phyloP scores from a whole-genome alignment of 2,888 invertebrate genomes.

The Penaeus monodon region DNA sequence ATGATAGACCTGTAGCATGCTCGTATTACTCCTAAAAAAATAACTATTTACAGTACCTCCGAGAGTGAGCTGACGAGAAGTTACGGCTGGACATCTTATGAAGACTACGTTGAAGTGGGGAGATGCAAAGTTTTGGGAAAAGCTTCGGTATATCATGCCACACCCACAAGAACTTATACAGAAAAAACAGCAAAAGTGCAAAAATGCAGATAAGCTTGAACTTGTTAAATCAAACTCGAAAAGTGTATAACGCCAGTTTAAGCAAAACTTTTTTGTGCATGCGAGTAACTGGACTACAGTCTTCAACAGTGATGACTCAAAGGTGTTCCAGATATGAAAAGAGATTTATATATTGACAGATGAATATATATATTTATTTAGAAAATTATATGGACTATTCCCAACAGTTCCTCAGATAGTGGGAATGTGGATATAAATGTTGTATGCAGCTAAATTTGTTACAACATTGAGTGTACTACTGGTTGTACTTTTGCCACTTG shows the following conservation, averaged over 20 bases:
- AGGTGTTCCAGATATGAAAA: no score
- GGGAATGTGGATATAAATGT: no score
- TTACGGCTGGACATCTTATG: constrained; percentile 79
- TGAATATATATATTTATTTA: no score
- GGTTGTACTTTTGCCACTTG: no score
- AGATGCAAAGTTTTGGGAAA: constrained; percentile 86
- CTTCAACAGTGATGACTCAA: no score
- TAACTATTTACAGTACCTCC: constrained; percentile 37
- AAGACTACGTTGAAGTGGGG: constrained; percentile 87
- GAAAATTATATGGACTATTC: no score
- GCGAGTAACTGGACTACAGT: no score
- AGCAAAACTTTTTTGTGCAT: no score
- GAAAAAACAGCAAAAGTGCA: constrained; percentile 6
- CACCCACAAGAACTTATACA: constrained; percentile 69
- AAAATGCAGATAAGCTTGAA: constrained; percentile 27
- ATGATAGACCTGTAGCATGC: background rate
- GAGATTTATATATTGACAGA: no score
- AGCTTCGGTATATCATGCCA: constrained; percentile 81
- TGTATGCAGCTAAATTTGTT: no score
- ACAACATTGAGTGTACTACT: no score
- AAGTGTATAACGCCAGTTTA: background rate
- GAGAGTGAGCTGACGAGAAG: constrained; percentile 75
- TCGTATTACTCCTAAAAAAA: background rate
- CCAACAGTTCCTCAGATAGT: no score
- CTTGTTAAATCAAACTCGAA: constrained; percentile 18